A percentile compares a stretch with the other conserved stretches of the same genome.
Conservation (phyloP, 2,797 vertebrate species). For the Astyanax mexicanus region DNA sequence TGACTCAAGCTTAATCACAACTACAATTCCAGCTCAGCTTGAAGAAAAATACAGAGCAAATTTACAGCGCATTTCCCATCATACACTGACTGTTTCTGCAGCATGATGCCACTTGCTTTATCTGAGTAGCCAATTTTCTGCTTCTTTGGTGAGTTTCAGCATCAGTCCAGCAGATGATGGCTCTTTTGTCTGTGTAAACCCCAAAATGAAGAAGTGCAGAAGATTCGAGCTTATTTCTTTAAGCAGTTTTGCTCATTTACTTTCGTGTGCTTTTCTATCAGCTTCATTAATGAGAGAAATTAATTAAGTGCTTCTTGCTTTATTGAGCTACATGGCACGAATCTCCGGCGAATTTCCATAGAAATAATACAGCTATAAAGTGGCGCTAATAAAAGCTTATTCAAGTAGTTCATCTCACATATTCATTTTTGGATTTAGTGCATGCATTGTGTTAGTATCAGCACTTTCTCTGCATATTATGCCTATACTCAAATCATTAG, state of each 20-base stretch:
- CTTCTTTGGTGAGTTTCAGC: constrained; percentile 22
- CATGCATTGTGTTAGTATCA: constrained; percentile 50
- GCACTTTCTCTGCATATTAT: constrained; percentile 47
- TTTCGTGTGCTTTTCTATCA: constrained; percentile 46
- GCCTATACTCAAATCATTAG: constrained; percentile 45
- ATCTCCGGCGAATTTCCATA: constrained; percentile 47
- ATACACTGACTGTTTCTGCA: constrained; percentile 23
- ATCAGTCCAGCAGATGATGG: background rate
- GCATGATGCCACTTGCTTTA: constrained; percentile 25
- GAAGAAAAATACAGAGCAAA: background rate
- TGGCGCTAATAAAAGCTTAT: constrained; percentile 47
- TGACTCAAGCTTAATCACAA: background rate
- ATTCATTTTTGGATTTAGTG: constrained; percentile 48
- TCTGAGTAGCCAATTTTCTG: constrained; percentile 22
- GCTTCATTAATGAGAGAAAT: constrained; percentile 53
- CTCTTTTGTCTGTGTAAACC: constrained; percentile 9
- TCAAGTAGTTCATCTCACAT: constrained; percentile 45
- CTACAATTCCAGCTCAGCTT: background rate
- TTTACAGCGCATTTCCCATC: constrained; percentile 10
- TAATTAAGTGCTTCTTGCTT: constrained; percentile 51
- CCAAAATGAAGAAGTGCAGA: constrained; percentile 29
- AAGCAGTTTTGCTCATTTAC: constrained; percentile 41
- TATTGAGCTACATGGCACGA: constrained; percentile 44
- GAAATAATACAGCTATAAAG: constrained; percentile 47
- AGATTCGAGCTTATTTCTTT: constrained; percentile 32